Percentiles rank a stretch among this genome's conserved stretches.
Conservation (phyloP, 1,140 invertebrate genomes). For the Pachyrhynchus sulphureomaculatus region DNA sequence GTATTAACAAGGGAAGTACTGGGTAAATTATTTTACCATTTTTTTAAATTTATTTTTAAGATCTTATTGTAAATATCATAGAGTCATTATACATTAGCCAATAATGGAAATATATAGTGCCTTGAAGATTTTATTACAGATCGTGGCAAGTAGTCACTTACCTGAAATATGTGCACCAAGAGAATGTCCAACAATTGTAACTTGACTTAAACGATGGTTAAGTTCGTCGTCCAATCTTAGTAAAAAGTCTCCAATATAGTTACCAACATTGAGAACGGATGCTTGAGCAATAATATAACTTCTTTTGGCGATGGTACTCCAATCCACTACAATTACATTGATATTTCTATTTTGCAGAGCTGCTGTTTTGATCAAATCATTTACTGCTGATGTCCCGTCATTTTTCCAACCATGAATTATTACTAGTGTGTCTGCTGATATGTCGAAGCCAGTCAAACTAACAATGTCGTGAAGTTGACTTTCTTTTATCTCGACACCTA, state of each 20-base stretch:
- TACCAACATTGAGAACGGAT: conserved; percentile 56
- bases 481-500: not conserved
- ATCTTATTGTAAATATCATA: no score
- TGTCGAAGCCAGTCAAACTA: conserved; percentile 18
- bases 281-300: conserved; percentile 53
- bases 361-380: conserved; percentile 48
- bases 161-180: conserved; percentile 68
- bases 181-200: conserved; percentile 66
- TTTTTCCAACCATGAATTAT: conserved; percentile 51
- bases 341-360: conserved; percentile 47
- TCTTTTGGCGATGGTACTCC: conserved; percentile 50
- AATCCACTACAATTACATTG: conserved; percentile 62
- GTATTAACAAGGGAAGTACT: no score
- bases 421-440: conserved; percentile 39
- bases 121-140: no score
- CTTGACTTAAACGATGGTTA: conserved; percentile 55
- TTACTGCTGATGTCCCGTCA: conserved; percentile 37
- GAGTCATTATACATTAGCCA: no score
- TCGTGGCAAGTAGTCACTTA: no score
- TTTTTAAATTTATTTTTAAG: no score
- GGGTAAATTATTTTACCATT: no score
- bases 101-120: no score
- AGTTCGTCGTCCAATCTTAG: conserved; percentile 50
- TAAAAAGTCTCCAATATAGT: conserved; percentile 55
- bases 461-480: conserved; percentile 1